Base-by-base conservation (phyloP, 2,797 vertebrate species). In the Pseudomugil tenellus region DNA sequence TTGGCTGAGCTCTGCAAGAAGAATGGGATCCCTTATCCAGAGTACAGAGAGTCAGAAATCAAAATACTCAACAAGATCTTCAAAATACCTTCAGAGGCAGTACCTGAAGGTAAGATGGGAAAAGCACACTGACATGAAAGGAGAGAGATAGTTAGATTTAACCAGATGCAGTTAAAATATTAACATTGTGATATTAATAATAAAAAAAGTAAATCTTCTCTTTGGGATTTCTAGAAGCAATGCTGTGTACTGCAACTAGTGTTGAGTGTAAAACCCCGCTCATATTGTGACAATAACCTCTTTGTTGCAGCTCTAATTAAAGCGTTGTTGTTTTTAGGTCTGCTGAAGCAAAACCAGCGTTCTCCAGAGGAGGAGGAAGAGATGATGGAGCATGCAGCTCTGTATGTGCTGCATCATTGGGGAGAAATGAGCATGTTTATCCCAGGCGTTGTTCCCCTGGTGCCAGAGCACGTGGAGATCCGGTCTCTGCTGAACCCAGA, bases 41-140 rank as follows among this genome's bases (percentile, higher is more conserved):
- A 98, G 67, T 98, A 96, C 88, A 90, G 96, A 74, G 61, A 52
- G 0, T 88, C 88, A 3, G 95, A 96, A 77, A 90, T 98, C 77
- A 98, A 98, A 92, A 96, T 98, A 61, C 95, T 94, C 88, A 98
- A 95, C 84, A 97, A 95, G 88, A 93, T 98, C 87, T 98, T 98
- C 81, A 97, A 93, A 87, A 91, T 97, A 58, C 94, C 94, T 19
- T 88, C 88, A 12, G 96, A 96, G 0, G 94, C 93, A 39, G 90
- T 95, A 72, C 93, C 95, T 46, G 92, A 96, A 95, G 96, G 97
- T 98, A 87, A 25, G 70, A 73, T 13, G 14, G 39, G 37, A 16
- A 35, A 51, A 10, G 13, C 10, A 43, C 14, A 55, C n/a, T 31
- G 39, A 51, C 16, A 2, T 9, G n/a, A 25, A 51, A 26, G 31